These are phyloP conservation scores for Conger conger DNA, from an alignment of 2,113 vertebrate species.

Conservation along the genomic window DNA sequence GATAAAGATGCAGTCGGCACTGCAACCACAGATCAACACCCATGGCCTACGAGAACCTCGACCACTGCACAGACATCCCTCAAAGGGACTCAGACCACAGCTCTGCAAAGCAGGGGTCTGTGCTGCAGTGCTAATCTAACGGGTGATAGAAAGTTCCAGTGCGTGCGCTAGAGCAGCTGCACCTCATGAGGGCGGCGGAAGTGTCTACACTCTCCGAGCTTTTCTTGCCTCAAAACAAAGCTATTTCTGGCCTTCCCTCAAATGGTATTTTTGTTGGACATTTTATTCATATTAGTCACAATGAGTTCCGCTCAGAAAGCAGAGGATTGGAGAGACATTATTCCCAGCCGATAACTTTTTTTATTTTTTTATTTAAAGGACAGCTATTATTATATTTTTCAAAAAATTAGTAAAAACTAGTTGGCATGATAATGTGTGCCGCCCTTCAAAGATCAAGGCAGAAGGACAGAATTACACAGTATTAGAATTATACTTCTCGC, in stretches of 20 bases:
- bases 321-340: background rate
- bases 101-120: background rate
- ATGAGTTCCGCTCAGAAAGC: background rate
- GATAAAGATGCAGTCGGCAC: background rate
- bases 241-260: slow-evolving; percentile 4
- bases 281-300: background rate
- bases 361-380: background rate
- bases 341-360: background rate
- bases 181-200: background rate
- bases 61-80: background rate
- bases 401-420: background rate
- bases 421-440: background rate
- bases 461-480: background rate
- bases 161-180: background rate
- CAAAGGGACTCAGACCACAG: background rate
- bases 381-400: background rate
- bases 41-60: background rate
- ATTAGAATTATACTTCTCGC: background rate
- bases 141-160: background rate
- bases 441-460: background rate
- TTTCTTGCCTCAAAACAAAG: background rate
- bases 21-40: background rate
- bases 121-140: background rate
- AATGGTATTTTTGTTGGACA: slow-evolving; percentile 8
- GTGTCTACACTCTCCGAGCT: background rate